Evolutionary conservation across 2,113 vertebrate genomes (phyloP), one percentile per base, ranked within the genome.

Genomic region (Hypomesus transpacificus): DNA sequence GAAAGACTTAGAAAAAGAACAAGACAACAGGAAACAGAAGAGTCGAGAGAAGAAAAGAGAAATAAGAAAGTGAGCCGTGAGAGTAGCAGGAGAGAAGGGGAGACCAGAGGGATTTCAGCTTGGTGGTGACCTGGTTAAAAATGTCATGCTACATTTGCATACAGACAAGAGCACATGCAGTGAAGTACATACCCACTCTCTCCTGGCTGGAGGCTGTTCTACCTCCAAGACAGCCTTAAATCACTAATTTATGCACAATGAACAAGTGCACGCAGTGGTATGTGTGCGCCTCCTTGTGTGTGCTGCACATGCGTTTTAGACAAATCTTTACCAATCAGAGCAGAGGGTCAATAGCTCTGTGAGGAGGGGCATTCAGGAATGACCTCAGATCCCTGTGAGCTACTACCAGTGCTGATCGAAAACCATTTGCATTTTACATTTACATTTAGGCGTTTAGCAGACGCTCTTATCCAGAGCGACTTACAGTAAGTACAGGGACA

Each of bases 371-470:
- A 18, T 75, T 83, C 68, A 80, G 56, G 81, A 83, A 84, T 85
- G 80, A 83, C 74, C 78, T 80, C 75, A 75, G 76, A 82, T 85
- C 79, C 83, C 77, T 74, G 68, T 76, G 79, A 80, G 78, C 82
- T 84, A 39, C 81, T 70, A 78, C 64, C 79, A 11, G 21, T 52
- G 77, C 78, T 83, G 86, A 89, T 90, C 83, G 74, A 90, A 88
- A 67, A 7, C 63, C 70, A 85, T 89, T 84, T 87, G 81, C 86
- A 90, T 90, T 84, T 83, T n/a, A n/a, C n/a, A n/a, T n/a, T n/a
- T n/a, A n/a, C n/a, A n/a, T n/a, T n/a, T n/a, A n/a, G n/a, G n/a
- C n/a, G n/a, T n/a, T n/a, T n/a, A n/a, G n/a, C n/a, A n/a, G n/a
- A n/a, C n/a, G n/a, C n/a, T n/a, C n/a, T n/a, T n/a, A n/a, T n/a